These are phyloP conservation scores for Neofelis nebulosa DNA, from an alignment of 2,113 vertebrate genomes.

Conservation along the genomic window DNA sequence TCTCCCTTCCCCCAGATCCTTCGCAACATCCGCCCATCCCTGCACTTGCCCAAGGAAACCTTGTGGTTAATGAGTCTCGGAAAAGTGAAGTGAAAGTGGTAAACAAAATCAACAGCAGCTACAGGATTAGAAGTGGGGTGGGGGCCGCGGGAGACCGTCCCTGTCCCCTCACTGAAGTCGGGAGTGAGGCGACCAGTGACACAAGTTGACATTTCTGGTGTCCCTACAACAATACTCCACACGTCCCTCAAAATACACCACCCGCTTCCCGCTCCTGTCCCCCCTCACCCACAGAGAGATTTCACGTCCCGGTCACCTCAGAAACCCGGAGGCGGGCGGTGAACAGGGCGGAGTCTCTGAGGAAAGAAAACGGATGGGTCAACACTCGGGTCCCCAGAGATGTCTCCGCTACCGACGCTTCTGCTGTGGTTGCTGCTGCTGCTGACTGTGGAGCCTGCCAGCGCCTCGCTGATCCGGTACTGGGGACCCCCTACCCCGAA, in stretches of 20 bases:
- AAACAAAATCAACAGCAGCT: background rate
- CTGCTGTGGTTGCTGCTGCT: conserved; percentile 81
- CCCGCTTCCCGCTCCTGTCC: accelerated
- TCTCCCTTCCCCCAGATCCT: background rate
- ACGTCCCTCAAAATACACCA: background rate
- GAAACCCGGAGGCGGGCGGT: background rate
- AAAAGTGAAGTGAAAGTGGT: conserved; percentile 55
- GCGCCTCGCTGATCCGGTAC: conserved; percentile 83
- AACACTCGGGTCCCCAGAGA: background rate
- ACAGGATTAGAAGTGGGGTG: background rate
- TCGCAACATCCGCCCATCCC: background rate
- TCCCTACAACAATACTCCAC: background rate
- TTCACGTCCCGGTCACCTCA: background rate
- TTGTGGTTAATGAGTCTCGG: conserved; percentile 59
- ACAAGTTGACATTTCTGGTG: accelerated
- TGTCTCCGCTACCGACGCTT: background rate
- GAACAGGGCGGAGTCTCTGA: background rate
- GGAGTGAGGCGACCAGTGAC: too few relatives aligned
- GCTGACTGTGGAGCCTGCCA: conserved; percentile 84
- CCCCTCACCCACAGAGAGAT: background rate
- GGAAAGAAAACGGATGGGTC: background rate
- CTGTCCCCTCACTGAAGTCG: accelerated
- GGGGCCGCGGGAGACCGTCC: background rate
- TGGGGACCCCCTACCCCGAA: conserved; percentile 58
- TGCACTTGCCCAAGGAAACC: background rate